These are phyloP conservation scores for Drosophila kambysellisi DNA, from an alignment of 2,888 invertebrate genomes.

Conservation along the genomic window DNA sequence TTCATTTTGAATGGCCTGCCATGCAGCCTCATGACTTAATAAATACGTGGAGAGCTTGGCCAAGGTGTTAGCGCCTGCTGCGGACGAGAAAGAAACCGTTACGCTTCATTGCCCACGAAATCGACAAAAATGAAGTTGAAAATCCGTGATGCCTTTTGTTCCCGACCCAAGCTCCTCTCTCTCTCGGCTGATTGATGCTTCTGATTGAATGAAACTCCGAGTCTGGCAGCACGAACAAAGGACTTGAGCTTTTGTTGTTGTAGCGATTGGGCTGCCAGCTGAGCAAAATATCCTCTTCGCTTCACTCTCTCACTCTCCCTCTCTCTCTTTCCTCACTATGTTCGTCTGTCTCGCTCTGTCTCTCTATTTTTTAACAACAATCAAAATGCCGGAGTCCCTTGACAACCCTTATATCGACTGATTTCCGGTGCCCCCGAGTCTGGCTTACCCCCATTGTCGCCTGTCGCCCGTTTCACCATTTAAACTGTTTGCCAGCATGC, in stretches of 20 bases:
- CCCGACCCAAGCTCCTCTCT: not conserved
- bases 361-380: conserved; percentile 29
- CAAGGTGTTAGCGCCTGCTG: conserved; percentile 40
- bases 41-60: conserved; percentile 55
- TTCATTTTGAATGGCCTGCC: conserved; percentile 43
- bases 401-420: conserved; percentile 27
- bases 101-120: conserved; percentile 73
- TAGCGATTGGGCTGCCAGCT: conserved; percentile 23
- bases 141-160: conserved; percentile 55
- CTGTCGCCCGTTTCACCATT: conserved; percentile 11
- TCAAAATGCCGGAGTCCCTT: conserved; percentile 23
- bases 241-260: conserved; percentile 12
- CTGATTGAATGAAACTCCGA: conserved; percentile 53
- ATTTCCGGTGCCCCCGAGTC: conserved; percentile 37
- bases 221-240: conserved; percentile 36
- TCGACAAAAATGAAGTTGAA: conserved; percentile 76
- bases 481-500: conserved; percentile 62
- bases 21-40: conserved; percentile 72
- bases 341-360: not conserved
- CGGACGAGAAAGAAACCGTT: conserved; percentile 44
- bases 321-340: not conserved
- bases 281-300: conserved; percentile 27
- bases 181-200: conserved; percentile 53
- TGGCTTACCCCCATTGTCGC: conserved; percentile 7
- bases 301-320: not conserved